Evolutionary conservation across 2,113 vertebrate genomes (phyloP).

Genomic region (Mixornis gularis): DNA sequence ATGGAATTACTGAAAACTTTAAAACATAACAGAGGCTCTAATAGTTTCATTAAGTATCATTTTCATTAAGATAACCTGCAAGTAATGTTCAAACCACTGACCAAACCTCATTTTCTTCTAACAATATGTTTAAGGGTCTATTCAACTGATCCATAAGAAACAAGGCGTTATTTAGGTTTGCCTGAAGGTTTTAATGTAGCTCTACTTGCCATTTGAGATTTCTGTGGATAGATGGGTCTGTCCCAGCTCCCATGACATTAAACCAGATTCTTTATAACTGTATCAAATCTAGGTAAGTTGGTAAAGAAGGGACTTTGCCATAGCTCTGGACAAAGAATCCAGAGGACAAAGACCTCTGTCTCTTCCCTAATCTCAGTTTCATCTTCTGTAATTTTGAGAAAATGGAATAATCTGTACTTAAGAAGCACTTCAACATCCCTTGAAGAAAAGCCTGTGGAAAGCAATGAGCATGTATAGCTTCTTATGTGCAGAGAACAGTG

Average conservation of each 20-base stretch:
- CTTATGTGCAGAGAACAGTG: fast-evolving
- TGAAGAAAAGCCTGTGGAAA: background rate
- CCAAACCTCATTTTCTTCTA: background rate
- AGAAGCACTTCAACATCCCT: background rate
- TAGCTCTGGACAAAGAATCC: background rate
- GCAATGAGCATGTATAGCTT: fast-evolving
- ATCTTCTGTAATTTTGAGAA: background rate
- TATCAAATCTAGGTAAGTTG: background rate
- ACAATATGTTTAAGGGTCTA: background rate
- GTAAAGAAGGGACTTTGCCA: background rate
- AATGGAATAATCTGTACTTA: background rate
- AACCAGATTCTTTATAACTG: background rate
- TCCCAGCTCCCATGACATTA: background rate
- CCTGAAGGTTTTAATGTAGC: background rate
- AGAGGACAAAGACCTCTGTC: background rate
- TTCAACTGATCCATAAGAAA: background rate
- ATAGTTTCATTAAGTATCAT: background rate
- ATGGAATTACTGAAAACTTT: background rate
- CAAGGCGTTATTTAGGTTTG: background rate
- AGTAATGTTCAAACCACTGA: background rate
- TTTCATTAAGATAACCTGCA: background rate
- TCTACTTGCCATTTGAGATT: background rate
- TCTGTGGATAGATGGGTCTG: background rate
- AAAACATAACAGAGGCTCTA: background rate
- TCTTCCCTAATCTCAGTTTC: background rate